phyloP scores from a whole-genome alignment of 2,113 vertebrate genomes.

The Mus musculus region GRCm39 chr1:23282501-23283000 shows the following conservation, averaged over 20 bases:
- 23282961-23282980: not conserved
- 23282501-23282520: not conserved
- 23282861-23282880: not conserved
- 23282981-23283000: not conserved
- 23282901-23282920: not conserved
- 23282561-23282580: constrained; percentile 18
- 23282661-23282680: not conserved
- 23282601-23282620: not conserved
- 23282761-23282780: not conserved
- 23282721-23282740: not conserved
- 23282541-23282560: not conserved
- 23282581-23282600: not conserved
- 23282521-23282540: not conserved
- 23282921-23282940: not conserved
- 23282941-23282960: not conserved
- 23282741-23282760: not conserved
- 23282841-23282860: not conserved
- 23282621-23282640: not conserved
- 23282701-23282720: not conserved
- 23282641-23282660: not conserved
- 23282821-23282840: not conserved
- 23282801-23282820: not conserved
- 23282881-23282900: not conserved
- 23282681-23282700: not conserved
- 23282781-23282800: not conserved